Conservation (phyloP, 2,797 vertebrate species). For the Hippoglossus hippoglossus region DNA sequence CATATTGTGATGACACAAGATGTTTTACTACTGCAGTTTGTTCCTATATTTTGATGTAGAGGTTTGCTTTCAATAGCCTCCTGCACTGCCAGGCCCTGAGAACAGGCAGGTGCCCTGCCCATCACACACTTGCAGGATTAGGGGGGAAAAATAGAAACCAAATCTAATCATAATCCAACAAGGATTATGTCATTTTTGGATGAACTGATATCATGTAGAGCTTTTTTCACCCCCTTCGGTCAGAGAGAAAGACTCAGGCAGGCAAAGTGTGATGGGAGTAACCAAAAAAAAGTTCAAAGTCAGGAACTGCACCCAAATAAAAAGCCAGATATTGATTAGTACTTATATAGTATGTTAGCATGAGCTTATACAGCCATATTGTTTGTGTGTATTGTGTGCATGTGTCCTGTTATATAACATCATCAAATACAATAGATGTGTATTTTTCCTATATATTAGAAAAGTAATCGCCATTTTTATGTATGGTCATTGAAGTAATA, state of each 20-base stretch:
- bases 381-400: not conserved
- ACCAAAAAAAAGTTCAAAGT: not conserved
- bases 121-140: conserved; percentile 25
- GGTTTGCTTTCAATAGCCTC: not conserved
- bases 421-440: too few species aligned
- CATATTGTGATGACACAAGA: not conserved
- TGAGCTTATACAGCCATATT: not conserved
- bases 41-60: not conserved
- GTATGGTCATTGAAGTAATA: too few species aligned
- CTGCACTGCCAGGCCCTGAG: not conserved
- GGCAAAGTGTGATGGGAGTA: not conserved
- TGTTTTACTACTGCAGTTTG: not conserved
- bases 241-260: conserved; percentile 15
- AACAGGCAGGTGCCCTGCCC: not conserved
- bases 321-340: not conserved
- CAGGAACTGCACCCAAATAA: not conserved
- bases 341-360: not conserved
- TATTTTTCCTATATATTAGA: too few species aligned
- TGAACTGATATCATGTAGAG: conserved; percentile 15
- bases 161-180: conserved; percentile 44
- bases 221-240: not conserved
- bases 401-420: too few species aligned
- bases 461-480: too few species aligned
- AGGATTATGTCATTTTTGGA: conserved; percentile 48
- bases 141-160: not conserved